Base-by-base conservation (phyloP, 1,140 invertebrate genomes). In the Pseudomyrmex gracilis region DNA sequence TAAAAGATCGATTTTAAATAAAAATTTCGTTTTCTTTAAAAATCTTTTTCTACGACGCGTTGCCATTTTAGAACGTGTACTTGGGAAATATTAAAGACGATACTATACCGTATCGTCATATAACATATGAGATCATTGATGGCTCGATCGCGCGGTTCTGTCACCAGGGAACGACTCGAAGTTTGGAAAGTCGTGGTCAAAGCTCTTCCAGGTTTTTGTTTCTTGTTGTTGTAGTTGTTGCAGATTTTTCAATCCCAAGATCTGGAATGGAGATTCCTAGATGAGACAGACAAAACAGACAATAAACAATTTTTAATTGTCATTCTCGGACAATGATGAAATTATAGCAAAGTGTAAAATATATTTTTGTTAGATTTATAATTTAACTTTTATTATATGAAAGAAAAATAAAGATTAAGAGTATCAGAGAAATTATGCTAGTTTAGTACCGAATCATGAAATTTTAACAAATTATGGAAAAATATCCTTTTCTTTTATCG, bases 211-310 rank as follows among this genome's bases (percentile, higher is more conserved):
- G 34, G 4, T 34, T 34, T 34, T 34, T 34, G 74, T 34, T 66
- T 34, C 24, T 71, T 20, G 15, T 51, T 64, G 76, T 22, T 20
- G 60, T 13, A 5, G 51, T 70, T 73, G 45, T 34, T 9, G 70
- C 51, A 20, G 71, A 20, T 58, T 63, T 47, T 5, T 71, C 57
- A 53, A 84, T 77, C 88, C 89, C 9, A 93, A 68, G 34, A 93
- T 82, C 73, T 66, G 73, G 74, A 93, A 93, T 7, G 93, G 93
- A 20, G 93, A 93, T 22, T 89, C 89, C 93, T 93, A 67, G 1
- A 51, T 7, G 3, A 57, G 2, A 76, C 0, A 34, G 34, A 34
- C 34, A 34, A 2, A 76, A 17, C 87, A 87, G 67, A 80, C 63
- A 43, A 8, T 55, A 63, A 63, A 47, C 77, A 51, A 20, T 13